Evolutionary conservation across 2,113 vertebrate species (phyloP), one percentile per base, ranked within the genome.

Genomic region (Myiopsitta monachus): DNA sequence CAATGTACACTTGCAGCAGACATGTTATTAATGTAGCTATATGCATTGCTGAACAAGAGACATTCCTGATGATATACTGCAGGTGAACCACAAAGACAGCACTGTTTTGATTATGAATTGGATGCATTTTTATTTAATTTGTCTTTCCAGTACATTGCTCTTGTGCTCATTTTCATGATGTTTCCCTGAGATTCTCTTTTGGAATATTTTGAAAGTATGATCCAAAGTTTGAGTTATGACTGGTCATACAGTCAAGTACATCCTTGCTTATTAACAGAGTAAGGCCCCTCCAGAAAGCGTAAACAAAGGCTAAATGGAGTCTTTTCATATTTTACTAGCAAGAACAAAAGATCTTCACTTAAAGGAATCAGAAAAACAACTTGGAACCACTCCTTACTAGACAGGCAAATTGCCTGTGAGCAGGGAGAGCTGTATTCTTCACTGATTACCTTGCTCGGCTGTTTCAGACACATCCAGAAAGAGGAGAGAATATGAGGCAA

Each of bases 1-100:
- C 73, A 57, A 19, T 31, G 46, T 54, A 70, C 73, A 76, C 94
- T 67, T 80, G 80, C 75, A 85, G 87, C 67, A 95, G 87, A 64
- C 76, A 19, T 9, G 49, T 91, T 94, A 94, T 94, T 92, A 92
- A 95, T 94, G 66, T 82, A 84, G 52, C 54, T 61, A 23, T 70
- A 66, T 14, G 55, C 4, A 21, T 24, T 90, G 30, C 82, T 94
- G 92, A 90, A n/a, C 52, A 68, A 44, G 39, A 93, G 47, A 47
- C 47, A 47, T 62, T 80, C 52, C 76, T 55, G 54, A n/a, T 86
- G 72, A 95, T 88, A 92, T 95, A 95, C 69, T 84, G 63, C 80
- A 82, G 66, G 62, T 66, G 93, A 89, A 68, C 90, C 88, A 88
- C 33, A 54, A 18, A 78, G 16, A 51, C 68, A 90, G 36, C 15